phyloP scores from a whole-genome alignment of 92 coral and sea anemone genomes.

The Muricea muricata region DNA sequence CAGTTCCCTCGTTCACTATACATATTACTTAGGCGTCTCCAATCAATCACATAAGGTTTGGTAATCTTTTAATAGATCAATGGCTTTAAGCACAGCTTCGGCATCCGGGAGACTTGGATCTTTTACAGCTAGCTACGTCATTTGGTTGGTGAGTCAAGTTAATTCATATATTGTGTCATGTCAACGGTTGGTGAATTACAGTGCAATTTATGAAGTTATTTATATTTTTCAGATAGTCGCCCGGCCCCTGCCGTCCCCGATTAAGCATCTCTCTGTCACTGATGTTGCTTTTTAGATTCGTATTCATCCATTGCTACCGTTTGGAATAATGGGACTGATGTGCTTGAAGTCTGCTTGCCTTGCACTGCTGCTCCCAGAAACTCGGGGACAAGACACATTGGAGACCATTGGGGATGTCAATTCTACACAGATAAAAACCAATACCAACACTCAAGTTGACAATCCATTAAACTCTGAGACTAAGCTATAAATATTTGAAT shows the following conservation, averaged over 20 bases:
- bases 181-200: not conserved
- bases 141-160: conserved; percentile 33
- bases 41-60: too few species aligned
- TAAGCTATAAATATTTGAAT: not conserved
- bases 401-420: conserved; percentile 67
- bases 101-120: conserved; percentile 36
- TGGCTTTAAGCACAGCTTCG: conserved; percentile 22
- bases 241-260: too few species aligned
- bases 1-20: too few species aligned
- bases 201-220: not conserved
- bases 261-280: too few species aligned
- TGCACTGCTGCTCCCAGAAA: conserved; percentile 75
- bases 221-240: too few species aligned
- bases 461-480: not conserved
- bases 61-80: conserved; percentile 2
- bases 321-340: conserved; percentile 35
- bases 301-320: conserved; percentile 28
- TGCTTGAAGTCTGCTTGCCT: conserved; percentile 2
- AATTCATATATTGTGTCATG: not conserved
- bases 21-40: too few species aligned
- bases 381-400: conserved; percentile 81
- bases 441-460: not conserved
- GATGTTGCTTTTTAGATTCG: conserved; percentile 5
- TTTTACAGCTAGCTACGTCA: conserved; percentile 31
- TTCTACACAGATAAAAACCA: not conserved